phyloP scores from a whole-genome alignment of 2,113 vertebrate genomes.

The Halcyon malimbica region DNA sequence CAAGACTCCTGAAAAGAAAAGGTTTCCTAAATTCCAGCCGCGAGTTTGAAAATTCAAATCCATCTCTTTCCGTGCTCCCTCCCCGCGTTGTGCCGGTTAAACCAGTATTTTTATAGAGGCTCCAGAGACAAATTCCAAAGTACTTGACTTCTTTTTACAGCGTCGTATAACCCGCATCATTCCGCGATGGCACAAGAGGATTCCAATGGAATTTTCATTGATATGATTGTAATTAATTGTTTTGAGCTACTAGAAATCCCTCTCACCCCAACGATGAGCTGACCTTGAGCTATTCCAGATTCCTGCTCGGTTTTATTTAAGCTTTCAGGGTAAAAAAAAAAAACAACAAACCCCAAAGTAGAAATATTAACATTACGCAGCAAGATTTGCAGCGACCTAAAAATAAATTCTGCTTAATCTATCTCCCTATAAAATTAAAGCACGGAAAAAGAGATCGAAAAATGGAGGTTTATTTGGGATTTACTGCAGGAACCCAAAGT shows the following conservation, averaged over 20 bases:
- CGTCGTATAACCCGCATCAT: neutral
- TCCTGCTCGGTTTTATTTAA: neutral
- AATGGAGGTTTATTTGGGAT: neutral
- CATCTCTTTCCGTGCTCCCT: neutral
- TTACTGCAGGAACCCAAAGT: neutral
- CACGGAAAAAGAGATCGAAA: neutral
- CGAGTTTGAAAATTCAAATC: neutral
- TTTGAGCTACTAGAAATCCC: neutral
- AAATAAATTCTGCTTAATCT: neutral
- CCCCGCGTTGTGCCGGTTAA: neutral
- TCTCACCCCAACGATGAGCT: fast-evolving
- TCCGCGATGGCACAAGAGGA: neutral
- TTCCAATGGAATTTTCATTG: neutral
- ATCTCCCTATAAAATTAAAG: neutral
- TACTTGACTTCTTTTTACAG: fast-evolving
- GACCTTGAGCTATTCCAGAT: neutral
- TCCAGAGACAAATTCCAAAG: neutral
- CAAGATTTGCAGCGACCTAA: neutral
- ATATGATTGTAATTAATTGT: neutral
- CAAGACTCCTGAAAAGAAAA: neutral
- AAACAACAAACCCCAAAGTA: neutral
- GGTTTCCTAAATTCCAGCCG: neutral
- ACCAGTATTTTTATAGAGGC: neutral
- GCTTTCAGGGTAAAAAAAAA: neutral
- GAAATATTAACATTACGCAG: neutral